Evolutionary conservation across 2,113 vertebrate species (phyloP).

Genomic region (Nyctereutes procyonoides): DNA sequence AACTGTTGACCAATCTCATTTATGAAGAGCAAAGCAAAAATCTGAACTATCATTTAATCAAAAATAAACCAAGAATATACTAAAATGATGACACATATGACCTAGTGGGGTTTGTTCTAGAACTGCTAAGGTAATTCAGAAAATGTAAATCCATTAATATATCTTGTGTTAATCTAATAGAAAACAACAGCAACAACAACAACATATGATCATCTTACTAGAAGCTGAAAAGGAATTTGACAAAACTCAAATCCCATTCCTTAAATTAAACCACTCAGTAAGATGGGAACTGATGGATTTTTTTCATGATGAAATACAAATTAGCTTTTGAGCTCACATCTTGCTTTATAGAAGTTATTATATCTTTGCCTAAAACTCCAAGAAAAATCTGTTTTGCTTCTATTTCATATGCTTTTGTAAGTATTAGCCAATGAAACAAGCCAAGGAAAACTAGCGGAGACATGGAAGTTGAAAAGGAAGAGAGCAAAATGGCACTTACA

Average conservation of each 20-base stretch:
- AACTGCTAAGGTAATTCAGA: neutral
- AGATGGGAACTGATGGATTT: neutral
- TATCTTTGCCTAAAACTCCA: neutral
- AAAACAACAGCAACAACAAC: neutral
- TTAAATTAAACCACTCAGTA: neutral
- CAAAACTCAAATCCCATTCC: neutral
- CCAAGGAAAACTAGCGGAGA: neutral
- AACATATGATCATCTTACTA: neutral
- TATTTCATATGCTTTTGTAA: neutral
- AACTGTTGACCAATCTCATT: neutral
- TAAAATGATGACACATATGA: neutral
- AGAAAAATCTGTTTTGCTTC: neutral
- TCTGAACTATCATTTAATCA: slow-evolving; percentile 26
- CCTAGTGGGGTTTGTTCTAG: neutral
- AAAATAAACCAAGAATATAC: neutral
- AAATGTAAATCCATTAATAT: neutral
- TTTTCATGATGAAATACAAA: neutral
- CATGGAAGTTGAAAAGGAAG: neutral
- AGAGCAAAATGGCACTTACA: neutral
- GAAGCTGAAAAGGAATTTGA: neutral
- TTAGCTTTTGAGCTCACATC: neutral
- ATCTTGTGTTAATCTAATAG: neutral
- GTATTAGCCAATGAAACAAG: neutral
- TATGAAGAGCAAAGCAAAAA: neutral
- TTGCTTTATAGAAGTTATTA: neutral